These are phyloP conservation scores for Antheraea yamamai DNA, from an alignment of 2,888 invertebrate species.

Conservation along the genomic window DNA sequence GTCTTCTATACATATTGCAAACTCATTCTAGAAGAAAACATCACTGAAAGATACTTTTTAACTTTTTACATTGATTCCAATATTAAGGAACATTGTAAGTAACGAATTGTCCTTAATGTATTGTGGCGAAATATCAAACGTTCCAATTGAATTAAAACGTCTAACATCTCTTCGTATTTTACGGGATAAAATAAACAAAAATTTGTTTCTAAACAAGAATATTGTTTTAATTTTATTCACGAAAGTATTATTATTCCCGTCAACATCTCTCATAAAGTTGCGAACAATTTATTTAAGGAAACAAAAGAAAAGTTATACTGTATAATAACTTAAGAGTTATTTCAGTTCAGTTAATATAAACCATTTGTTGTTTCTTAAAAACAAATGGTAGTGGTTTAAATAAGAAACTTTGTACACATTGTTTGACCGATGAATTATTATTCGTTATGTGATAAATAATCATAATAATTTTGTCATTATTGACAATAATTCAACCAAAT, in stretches of 20 bases:
- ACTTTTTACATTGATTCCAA: not conserved
- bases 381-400: not conserved
- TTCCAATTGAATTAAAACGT: not conserved
- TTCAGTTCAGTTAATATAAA: not conserved
- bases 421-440: not conserved
- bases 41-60: not conserved
- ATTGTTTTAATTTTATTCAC: not conserved
- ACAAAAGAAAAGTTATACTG: not conserved
- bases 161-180: not conserved
- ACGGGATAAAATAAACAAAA: not conserved
- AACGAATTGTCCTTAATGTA: not conserved
- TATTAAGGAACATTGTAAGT: not conserved
- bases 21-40: not conserved
- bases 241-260: not conserved
- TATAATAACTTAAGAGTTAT: not conserved
- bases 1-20: not conserved
- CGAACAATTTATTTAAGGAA: not conserved
- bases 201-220: not conserved
- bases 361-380: not conserved
- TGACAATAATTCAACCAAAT: no score
- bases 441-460: no score
- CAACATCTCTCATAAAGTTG: not conserved
- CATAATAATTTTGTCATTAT: no score
- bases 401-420: not conserved
- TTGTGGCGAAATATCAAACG: not conserved